Base-by-base conservation (phyloP, 1,140 invertebrate species). In the Polyergus mexicanus region DNA sequence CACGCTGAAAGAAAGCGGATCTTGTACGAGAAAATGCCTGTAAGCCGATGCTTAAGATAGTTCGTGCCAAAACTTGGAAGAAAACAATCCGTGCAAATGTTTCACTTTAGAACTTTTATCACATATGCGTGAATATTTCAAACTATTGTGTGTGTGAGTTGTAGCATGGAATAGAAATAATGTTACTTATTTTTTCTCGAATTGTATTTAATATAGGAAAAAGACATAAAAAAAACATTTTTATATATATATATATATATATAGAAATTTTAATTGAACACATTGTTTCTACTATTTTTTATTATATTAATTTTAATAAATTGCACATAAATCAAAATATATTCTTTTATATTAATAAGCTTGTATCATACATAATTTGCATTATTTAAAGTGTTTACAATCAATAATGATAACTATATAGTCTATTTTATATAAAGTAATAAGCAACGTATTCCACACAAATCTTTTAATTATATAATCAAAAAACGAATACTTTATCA, bases 401-500 rank as follows among this genome's bases (percentile, higher is more conserved):
- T 44, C 5, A 2, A 22, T 44, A 58, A 71, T 68, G 10, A 81
- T 81, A 47, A 60, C 28, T 32, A 71, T 44, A 58, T 16, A 32
- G 22, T 69, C 11, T 7, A 25, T 28, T 44, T 60, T 11, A 62
- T 16, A 6, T 44, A 10, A 25, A 13, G 22, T 35, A 62, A 75
- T 11, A 8, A 63, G 25, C n/a, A 63, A 41, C 16, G n/a, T 22
- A 38, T 76, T 77, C 3, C 19, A 32, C 65, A 35, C 19, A 63
- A 6, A 66, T 28, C 25, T 77, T 77, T 84, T 77, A 77, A 84
- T 83, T 86, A 86, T 58, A 69, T 84, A 71, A 83, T 74, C 44
- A 25, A 35, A 32, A 81, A 86, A 74, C 44, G 66, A 74, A 80
- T 86, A 81, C n/a, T 35, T 86, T 83, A 83, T 86, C 78, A 28